Evolutionary conservation across 30 jellyfish, hydroid and myxozoan species (phyloP).

Genomic region (Aurelia aurita complex sp. Pacific): DNA sequence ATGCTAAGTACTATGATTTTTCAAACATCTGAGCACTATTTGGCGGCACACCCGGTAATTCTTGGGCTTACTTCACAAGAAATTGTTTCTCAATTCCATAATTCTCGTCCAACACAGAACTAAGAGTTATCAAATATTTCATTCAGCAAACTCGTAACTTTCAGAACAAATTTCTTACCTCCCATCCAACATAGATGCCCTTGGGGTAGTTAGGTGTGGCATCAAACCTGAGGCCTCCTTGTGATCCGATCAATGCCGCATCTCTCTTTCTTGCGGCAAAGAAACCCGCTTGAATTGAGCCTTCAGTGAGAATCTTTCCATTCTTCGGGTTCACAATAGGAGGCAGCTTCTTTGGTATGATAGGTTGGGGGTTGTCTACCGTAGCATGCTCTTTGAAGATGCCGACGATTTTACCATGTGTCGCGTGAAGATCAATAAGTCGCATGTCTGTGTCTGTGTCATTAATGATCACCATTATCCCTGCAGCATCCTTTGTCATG

Average conservation of each 20-base stretch:
- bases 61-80: too few species aligned
- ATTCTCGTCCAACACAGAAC: too few species aligned
- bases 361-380: constrained; percentile 18
- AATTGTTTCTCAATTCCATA: too few species aligned
- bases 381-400: constrained; percentile 33
- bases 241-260: constrained; percentile 8
- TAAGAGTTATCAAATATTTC: too few species aligned
- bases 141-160: too few species aligned
- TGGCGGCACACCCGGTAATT: too few species aligned
- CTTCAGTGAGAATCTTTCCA: constrained; percentile 14
- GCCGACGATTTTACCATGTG: constrained; percentile 41
- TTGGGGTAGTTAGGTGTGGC: constrained; percentile 19
- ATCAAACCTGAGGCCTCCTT: constrained; percentile 30
- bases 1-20: too few species aligned
- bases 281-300: constrained; percentile 46
- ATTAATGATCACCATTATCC: constrained; percentile 26
- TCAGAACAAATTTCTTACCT: not conserved
- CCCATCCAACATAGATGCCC: constrained; percentile 33
- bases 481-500: constrained; percentile 21
- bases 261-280: constrained; percentile 41
- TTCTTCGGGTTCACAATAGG: constrained; percentile 36
- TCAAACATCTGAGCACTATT: too few species aligned
- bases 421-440: constrained; percentile 1
- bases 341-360: constrained; percentile 42
- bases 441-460: constrained; percentile 36